Percentiles rank a stretch among this genome's conserved stretches.
phyloP scores from a whole-genome alignment of 1,140 invertebrate genomes.

The Brachionus koreanus region DNA sequence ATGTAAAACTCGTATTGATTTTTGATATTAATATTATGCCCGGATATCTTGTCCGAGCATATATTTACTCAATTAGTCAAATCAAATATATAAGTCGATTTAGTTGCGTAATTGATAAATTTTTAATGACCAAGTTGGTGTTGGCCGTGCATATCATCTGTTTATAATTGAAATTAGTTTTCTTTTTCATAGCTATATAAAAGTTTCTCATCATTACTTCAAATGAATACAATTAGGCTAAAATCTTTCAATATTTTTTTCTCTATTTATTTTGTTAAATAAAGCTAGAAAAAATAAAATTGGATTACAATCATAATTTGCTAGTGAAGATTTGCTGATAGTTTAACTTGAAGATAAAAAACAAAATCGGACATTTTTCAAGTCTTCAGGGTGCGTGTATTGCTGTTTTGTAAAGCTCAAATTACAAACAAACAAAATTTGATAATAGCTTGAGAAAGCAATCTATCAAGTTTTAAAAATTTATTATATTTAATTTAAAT shows the following conservation, averaged over 20 bases:
- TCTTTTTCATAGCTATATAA: not conserved
- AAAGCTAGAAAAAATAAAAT: not conserved
- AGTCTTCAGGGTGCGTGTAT: not conserved
- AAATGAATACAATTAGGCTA: not conserved
- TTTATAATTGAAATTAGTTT: not conserved
- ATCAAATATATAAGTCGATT: not conserved
- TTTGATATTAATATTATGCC: not conserved
- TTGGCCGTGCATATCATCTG: not conserved
- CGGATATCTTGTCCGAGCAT: not conserved
- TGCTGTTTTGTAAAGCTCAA: not conserved
- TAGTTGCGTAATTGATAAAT: not conserved
- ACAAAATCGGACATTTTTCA: not conserved
- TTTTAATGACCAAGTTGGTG: not conserved
- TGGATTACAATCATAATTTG: not conserved
- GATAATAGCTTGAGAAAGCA: not conserved
- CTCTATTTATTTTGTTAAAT: not conserved
- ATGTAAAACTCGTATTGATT: not conserved
- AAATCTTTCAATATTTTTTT: not conserved
- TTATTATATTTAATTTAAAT: conserved; percentile 1
- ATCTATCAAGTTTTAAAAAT: not conserved
- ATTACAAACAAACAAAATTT: not conserved
- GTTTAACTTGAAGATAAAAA: not conserved
- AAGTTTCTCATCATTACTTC: not conserved
- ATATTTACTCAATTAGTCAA: not conserved
- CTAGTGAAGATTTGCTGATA: not conserved